phyloP scores from a whole-genome alignment of 2,797 vertebrate species.

The Sciurus carolinensis region DNA sequence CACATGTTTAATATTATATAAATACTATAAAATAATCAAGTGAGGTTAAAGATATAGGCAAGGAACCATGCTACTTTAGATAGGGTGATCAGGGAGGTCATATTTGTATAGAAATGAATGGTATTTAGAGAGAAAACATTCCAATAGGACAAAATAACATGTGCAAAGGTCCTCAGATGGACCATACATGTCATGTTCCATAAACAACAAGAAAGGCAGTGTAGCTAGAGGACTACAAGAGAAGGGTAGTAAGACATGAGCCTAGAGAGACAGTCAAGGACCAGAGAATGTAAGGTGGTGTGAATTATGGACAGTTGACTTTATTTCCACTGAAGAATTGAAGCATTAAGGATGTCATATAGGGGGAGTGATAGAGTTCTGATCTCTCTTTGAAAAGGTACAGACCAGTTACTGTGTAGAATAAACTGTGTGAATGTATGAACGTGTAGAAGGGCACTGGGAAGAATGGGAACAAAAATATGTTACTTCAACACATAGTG shows the following conservation, averaged over 20 bases:
- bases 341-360: background rate
- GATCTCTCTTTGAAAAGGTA: background rate
- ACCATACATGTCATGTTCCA: background rate
- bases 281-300: background rate
- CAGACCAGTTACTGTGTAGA: background rate
- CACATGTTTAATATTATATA: background rate
- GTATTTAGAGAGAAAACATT: background rate
- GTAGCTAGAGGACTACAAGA: background rate
- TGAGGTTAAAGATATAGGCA: background rate
- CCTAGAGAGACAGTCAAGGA: background rate
- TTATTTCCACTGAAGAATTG: background rate
- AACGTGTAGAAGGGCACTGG: background rate
- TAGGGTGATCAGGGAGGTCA: background rate
- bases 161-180: background rate
- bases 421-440: background rate
- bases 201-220: background rate
- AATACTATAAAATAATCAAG: background rate
- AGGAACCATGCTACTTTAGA: background rate
- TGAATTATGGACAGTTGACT: background rate
- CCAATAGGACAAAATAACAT: background rate
- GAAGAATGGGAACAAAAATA: background rate
- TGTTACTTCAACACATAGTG: fast-evolving
- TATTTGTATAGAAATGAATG: background rate
- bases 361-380: background rate
- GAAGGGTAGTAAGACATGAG: background rate